Conservation (phyloP, 2,888 invertebrate genomes). For the Drosophila nigritarsus region DNA sequence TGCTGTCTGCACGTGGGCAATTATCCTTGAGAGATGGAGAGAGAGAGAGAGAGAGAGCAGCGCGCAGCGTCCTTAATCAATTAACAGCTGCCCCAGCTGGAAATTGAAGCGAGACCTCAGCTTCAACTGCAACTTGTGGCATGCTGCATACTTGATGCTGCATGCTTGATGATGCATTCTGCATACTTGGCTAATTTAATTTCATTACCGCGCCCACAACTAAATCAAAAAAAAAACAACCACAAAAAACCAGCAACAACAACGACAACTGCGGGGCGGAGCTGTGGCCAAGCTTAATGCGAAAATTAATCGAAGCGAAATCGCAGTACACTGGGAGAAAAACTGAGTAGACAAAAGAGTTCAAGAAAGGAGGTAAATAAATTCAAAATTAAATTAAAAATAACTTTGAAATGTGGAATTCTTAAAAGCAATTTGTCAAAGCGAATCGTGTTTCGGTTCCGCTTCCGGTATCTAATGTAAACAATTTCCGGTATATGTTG, state of each 20-base stretch:
- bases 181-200: constrained; percentile 85
- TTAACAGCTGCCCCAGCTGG: constrained; percentile 47
- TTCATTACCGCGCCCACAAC: constrained; percentile 85
- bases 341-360: accelerated
- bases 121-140: constrained; percentile 33
- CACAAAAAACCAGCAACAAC: constrained; percentile 1
- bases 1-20: constrained; percentile 29
- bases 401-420: neutral
- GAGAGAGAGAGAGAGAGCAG: neutral
- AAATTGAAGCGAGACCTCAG: constrained; percentile 6
- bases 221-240: constrained; percentile 25
- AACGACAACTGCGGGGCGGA: constrained; percentile 61
- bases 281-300: constrained; percentile 82
- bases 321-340: constrained; percentile 50
- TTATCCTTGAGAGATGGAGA: constrained; percentile 63
- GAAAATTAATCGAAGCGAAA: constrained; percentile 84
- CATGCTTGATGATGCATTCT: constrained; percentile 1
- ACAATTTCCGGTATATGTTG: neutral
- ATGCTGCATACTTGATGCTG: constrained; percentile 50
- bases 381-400: neutral
- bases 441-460: neutral
- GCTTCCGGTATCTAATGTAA: neutral
- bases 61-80: constrained; percentile 61
- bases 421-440: neutral
- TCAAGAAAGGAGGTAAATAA: neutral